Percentiles rank a stretch among this genome's conserved stretches.
phyloP scores from a whole-genome alignment of 2,797 vertebrate species.

The Bradypodion ventrale region DNA sequence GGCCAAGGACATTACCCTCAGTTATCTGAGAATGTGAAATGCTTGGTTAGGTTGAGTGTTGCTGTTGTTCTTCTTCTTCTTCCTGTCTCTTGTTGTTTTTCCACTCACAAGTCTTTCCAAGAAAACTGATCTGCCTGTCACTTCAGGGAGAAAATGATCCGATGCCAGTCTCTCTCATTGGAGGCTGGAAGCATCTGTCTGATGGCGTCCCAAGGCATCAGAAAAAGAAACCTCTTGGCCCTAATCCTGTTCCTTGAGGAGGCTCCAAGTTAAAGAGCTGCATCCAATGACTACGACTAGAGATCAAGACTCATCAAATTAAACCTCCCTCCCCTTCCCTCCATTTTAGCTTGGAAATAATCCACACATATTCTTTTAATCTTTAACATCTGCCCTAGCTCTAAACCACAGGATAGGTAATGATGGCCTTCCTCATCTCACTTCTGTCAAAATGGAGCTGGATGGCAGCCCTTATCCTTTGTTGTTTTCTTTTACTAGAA shows the following conservation, averaged over 20 bases:
- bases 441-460: not conserved
- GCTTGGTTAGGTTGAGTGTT: not conserved
- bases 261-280: not conserved
- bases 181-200: rapidly evolving
- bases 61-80: not conserved
- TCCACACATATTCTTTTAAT: not conserved
- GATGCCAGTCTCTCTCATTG: rapidly evolving
- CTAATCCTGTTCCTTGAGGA: not conserved
- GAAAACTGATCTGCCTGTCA: not conserved
- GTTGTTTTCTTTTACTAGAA: too few relatives aligned
- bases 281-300: not conserved
- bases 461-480: not conserved
- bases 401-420: not conserved
- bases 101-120: not conserved
- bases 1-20: not conserved
- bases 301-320: not conserved
- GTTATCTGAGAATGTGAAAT: slow-evolving; percentile 8
- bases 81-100: slow-evolving; percentile 23
- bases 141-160: not conserved
- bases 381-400: not conserved
- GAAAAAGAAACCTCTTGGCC: slow-evolving; percentile 13
- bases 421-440: not conserved
- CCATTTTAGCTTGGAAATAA: not conserved
- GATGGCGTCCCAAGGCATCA: slow-evolving; percentile 9
- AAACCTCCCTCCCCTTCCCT: not conserved